phyloP scores from a whole-genome alignment of 2,113 vertebrate genomes.

The Macquaria ambigua region DNA sequence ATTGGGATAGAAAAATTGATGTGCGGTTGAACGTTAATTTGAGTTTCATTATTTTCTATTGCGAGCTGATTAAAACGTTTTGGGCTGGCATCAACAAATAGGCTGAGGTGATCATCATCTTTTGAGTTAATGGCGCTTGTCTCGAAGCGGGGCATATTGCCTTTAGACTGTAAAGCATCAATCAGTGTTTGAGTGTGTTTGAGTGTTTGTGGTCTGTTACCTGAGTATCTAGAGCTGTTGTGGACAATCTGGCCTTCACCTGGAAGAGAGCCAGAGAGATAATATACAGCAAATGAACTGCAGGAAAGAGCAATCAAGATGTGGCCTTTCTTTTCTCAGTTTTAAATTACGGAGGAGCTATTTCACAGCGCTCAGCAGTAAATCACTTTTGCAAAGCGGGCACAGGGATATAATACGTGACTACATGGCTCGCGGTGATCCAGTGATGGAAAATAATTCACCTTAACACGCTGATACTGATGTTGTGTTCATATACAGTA shows the following conservation, averaged over 20 bases:
- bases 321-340: slow-evolving; percentile 6
- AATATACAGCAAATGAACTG: slow-evolving; percentile 37
- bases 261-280: slow-evolving; percentile 58
- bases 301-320: slow-evolving; percentile 32
- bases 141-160: not conserved
- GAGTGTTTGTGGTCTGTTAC: slow-evolving; percentile 43
- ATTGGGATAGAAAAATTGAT: slow-evolving; percentile 13
- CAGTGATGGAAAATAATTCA: slow-evolving; percentile 26
- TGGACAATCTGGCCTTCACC: slow-evolving; percentile 75
- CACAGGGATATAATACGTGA: slow-evolving; percentile 6
- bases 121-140: not conserved
- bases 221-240: slow-evolving; percentile 67
- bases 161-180: slow-evolving; percentile 26
- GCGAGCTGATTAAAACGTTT: slow-evolving; percentile 12
- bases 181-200: slow-evolving; percentile 17
- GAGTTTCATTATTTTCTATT: slow-evolving; percentile 19
- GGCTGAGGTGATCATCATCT: not conserved
- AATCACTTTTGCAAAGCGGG: not conserved
- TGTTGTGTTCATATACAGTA: slow-evolving; percentile 5
- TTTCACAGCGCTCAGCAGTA: slow-evolving; percentile 25
- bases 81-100: not conserved
- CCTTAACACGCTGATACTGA: not conserved
- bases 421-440: not conserved
- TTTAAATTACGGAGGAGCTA: slow-evolving; percentile 31
- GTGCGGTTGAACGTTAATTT: slow-evolving; percentile 13